Evolutionary conservation across 2,888 invertebrate genomes (phyloP), one percentile per base, ranked within the genome.

Genomic region (Ryuthela nishihirai): DNA sequence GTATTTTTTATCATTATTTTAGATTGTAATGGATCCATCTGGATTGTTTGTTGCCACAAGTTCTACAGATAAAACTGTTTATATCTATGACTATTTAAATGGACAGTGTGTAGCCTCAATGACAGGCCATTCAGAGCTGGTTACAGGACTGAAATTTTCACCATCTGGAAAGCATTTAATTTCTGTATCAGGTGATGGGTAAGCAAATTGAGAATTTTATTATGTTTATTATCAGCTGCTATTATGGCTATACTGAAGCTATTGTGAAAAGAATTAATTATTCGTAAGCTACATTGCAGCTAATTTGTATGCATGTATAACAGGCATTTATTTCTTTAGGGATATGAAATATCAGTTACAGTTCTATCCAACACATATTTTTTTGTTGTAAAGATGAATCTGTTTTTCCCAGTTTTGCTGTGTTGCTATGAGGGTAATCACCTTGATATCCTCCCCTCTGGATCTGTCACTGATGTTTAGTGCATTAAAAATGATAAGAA

Each of bases 51-150:
- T 93, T 34, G 97, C 95, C 32, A 94, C 95, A 0, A 93, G 94
- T 34, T 94, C 94, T 73, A 95, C 95, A 0, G 97, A 99, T 75
- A 97, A 98, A 75, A 90, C 89, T n/a, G 80, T 98, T 32, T 90
- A 90, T 69, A 87, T 99, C 26, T 90, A 93, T 70, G 97, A 99
- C 74, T 93, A 94, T 72, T 88, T 91, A 73, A 89, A 90, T 1
- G 94, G 93, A 1, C 95, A 97, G 70, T 91, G 94, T 69, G 87
- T 94, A 84, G 94, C 94, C 2, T 86, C 90, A 3, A 92, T 95
- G 70, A 73, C 71, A 68, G 97, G 97, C 0, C 97, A 98, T 73
- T 93, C 94, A 1, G 97, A 98, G 72, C 80, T 95, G 52, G 92
- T 93, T 7, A 95, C 95, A 0, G 93, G 88, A 3, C 69, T 78